These are phyloP conservation scores for Acrocyrtus sp. DNA, from an alignment of 2,888 invertebrate species.

Conservation along the genomic window DNA sequence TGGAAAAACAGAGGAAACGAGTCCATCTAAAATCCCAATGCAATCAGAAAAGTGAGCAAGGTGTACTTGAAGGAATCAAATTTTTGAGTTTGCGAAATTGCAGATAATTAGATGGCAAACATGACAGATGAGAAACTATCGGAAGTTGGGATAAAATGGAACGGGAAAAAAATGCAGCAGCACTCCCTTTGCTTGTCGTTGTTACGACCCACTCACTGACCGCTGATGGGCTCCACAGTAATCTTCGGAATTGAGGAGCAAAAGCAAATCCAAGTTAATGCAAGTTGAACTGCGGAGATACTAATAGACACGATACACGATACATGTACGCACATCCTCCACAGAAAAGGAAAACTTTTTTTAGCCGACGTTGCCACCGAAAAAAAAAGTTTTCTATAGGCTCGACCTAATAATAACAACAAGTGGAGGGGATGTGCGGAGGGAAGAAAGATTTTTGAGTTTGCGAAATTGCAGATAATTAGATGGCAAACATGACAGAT, in stretches of 20 bases:
- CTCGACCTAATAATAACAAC: background rate
- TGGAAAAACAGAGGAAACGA: no score
- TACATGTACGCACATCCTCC: background rate
- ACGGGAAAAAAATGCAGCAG: no score
- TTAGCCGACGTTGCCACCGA: background rate
- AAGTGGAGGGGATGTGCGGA: slow-evolving; percentile 8
- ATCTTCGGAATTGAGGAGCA: slow-evolving; percentile 9
- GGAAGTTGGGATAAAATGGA: no score
- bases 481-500: slow-evolving; percentile 29
- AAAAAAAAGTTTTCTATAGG: background rate
- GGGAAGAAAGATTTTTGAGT: slow-evolving; percentile 16
- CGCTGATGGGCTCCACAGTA: no score
- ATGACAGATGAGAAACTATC: slow-evolving; percentile 27
- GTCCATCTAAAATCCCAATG: no score
- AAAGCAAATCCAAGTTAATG: background rate
- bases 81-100: slow-evolving; percentile 19
- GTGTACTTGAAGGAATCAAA: slow-evolving; percentile 1
- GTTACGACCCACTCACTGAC: no score
- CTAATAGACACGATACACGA: background rate
- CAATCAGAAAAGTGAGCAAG: slow-evolving; percentile 6
- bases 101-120: slow-evolving; percentile 29
- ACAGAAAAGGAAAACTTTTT: background rate
- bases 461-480: slow-evolving; percentile 23
- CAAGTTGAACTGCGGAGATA: background rate
- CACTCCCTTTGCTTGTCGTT: no score